Conservation (phyloP, 2,113 vertebrate genomes). For the Equus quagga region DNA sequence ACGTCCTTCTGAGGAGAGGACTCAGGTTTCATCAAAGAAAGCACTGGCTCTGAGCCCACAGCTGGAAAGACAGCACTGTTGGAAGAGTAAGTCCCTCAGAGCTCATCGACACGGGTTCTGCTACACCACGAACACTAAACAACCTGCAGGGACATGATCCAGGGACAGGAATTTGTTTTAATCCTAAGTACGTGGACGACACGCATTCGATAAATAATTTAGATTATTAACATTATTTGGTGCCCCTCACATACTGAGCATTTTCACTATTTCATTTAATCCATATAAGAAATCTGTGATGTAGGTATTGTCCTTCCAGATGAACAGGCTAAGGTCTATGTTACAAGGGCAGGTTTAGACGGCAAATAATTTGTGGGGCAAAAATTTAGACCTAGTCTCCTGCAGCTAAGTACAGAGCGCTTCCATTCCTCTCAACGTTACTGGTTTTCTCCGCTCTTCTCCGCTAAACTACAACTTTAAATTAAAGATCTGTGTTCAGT, state of each 20-base stretch:
- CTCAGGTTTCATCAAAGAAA: background rate
- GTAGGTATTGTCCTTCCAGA: slow-evolving; percentile 1
- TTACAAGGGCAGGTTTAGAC: background rate
- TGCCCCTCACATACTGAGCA: background rate
- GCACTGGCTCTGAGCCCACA: background rate
- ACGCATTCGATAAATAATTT: background rate
- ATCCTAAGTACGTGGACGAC: background rate
- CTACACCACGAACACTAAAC: background rate
- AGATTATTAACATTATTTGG: background rate
- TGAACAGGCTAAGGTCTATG: background rate
- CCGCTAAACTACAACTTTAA: background rate
- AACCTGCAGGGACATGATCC: background rate
- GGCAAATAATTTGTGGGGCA: slow-evolving; percentile 1
- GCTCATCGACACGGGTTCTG: no score
- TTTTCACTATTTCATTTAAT: slow-evolving; percentile 4
- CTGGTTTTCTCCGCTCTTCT: background rate
- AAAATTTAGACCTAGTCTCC: background rate
- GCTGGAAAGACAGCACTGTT: background rate
- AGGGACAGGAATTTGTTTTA: background rate
- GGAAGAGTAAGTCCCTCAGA: background rate
- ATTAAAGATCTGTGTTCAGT: background rate
- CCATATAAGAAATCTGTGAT: background rate
- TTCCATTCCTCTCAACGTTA: background rate
- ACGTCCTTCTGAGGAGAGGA: background rate
- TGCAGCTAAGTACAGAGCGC: background rate